These are phyloP conservation scores for Bhutanitis thaidina DNA, from an alignment of 2,888 invertebrate genomes.

Conservation along the genomic window DNA sequence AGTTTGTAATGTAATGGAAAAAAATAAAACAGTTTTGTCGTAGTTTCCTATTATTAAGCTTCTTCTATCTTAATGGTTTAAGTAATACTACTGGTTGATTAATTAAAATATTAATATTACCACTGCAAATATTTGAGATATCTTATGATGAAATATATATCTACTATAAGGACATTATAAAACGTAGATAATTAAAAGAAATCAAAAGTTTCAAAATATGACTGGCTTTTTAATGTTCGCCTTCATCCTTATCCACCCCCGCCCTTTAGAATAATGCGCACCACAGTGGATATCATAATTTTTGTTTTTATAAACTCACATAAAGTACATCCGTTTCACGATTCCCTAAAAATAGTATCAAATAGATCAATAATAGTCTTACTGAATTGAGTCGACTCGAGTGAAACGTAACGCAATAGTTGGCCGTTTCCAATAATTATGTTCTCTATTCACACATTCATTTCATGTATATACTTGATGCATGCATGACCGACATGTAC, in stretches of 20 bases:
- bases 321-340: conserved; percentile 25
- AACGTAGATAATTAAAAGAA: conserved; percentile 81
- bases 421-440: conserved; percentile 21
- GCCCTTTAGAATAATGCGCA: conserved; percentile 34
- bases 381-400: conserved; percentile 33
- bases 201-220: conserved; percentile 78
- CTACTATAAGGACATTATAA: conserved; percentile 81
- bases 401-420: neutral
- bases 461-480: neutral
- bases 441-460: neutral
- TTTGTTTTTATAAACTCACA: conserved; percentile 65
- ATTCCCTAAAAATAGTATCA: conserved; percentile 32
- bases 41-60: conserved; percentile 80
- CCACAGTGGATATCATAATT: conserved; percentile 60
- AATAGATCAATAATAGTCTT: conserved; percentile 55
- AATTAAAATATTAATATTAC: conserved; percentile 80
- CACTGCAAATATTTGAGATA: conserved; percentile 81
- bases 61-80: conserved; percentile 79
- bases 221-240: conserved; percentile 75
- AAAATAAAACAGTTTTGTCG: conserved; percentile 73
- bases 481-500: neutral
- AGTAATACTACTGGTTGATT: conserved; percentile 79
- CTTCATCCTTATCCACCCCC: conserved; percentile 29
- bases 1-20: conserved; percentile 78
- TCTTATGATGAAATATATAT: conserved; percentile 81